phyloP scores from a whole-genome alignment of 2,888 invertebrate genomes.

The Cephonodes hylas region DNA sequence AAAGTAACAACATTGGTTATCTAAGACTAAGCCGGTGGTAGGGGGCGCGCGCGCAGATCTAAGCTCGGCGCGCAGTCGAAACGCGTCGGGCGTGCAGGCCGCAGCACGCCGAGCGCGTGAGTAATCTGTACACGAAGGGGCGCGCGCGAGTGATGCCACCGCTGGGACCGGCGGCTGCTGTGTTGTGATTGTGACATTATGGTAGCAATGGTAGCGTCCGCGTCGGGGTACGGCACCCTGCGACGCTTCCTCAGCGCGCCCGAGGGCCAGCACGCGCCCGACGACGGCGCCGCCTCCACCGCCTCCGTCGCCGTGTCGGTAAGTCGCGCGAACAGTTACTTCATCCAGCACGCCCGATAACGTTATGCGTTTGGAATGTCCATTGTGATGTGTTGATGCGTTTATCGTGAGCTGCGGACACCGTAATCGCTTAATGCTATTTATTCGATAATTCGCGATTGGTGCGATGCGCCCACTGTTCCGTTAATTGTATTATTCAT shows the following conservation, averaged over 20 bases:
- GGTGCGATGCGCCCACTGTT: background rate
- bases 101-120: slow-evolving; percentile 51
- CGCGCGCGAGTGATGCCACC: slow-evolving; percentile 67
- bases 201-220: slow-evolving; percentile 78
- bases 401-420: slow-evolving; percentile 45
- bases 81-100: slow-evolving; percentile 66
- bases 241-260: slow-evolving; percentile 76
- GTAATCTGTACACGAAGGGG: slow-evolving; percentile 31
- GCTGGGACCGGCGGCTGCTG: slow-evolving; percentile 49
- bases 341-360: slow-evolving; percentile 27
- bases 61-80: slow-evolving; percentile 48
- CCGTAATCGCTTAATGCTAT: slow-evolving; percentile 17
- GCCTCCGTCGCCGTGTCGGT: slow-evolving; percentile 77
- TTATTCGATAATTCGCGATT: slow-evolving; percentile 1
- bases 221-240: slow-evolving; percentile 76
- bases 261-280: slow-evolving; percentile 58
- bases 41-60: slow-evolving; percentile 43
- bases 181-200: slow-evolving; percentile 65
- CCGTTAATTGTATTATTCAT: background rate
- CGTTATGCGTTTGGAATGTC: slow-evolving; percentile 58
- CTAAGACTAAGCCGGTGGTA: slow-evolving; percentile 40
- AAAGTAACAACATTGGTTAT: slow-evolving; percentile 45
- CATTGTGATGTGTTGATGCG: slow-evolving; percentile 44
- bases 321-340: slow-evolving; percentile 33
- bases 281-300: slow-evolving; percentile 55